phyloP scores from a whole-genome alignment of 2,113 vertebrate species.

The Trichomycterus rosablanca region DNA sequence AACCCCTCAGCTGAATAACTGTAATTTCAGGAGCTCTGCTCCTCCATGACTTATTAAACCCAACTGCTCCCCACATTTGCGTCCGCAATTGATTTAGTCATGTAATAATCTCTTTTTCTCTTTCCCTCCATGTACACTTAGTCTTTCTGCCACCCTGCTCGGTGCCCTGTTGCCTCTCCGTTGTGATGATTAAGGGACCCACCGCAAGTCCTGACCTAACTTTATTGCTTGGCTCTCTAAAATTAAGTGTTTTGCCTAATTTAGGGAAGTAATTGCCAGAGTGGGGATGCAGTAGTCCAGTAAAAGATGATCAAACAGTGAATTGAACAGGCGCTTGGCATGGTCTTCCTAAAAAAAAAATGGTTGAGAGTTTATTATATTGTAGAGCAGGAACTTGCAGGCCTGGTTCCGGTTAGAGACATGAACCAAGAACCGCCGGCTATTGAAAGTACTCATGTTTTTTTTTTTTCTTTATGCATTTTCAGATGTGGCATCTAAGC shows the following conservation, averaged over 20 bases:
- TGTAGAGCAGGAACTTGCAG: too few relatives aligned
- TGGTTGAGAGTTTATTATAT: too few relatives aligned
- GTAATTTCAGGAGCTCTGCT: conserved; percentile 28
- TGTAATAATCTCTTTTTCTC: conserved; percentile 35
- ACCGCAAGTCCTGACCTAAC: conserved; percentile 25
- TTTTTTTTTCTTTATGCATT: too few relatives aligned
- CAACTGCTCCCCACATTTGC: conserved; percentile 28
- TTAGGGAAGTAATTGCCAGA: conserved; percentile 33
- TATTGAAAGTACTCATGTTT: too few relatives aligned
- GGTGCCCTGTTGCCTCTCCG: conserved; percentile 28
- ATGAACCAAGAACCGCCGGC: too few relatives aligned
- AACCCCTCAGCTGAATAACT: conserved; percentile 34
- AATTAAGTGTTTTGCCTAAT: conserved; percentile 20
- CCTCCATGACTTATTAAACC: conserved; percentile 27
- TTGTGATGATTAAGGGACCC: conserved; percentile 31
- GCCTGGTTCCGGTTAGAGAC: too few relatives aligned
- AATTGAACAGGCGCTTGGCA: too few relatives aligned
- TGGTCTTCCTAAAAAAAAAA: too few relatives aligned
- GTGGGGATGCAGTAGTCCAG: too few relatives aligned
- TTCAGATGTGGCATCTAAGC: too few relatives aligned
- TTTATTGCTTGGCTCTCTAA: conserved; percentile 30
- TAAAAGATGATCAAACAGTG: too few relatives aligned
- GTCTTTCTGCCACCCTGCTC: conserved; percentile 25
- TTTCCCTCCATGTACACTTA: conserved; percentile 8
- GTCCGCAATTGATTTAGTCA: conserved; percentile 39